These are phyloP conservation scores for Diabrotica virgifera DNA, from an alignment of 1,140 invertebrate species.

Conservation along the genomic window DNA sequence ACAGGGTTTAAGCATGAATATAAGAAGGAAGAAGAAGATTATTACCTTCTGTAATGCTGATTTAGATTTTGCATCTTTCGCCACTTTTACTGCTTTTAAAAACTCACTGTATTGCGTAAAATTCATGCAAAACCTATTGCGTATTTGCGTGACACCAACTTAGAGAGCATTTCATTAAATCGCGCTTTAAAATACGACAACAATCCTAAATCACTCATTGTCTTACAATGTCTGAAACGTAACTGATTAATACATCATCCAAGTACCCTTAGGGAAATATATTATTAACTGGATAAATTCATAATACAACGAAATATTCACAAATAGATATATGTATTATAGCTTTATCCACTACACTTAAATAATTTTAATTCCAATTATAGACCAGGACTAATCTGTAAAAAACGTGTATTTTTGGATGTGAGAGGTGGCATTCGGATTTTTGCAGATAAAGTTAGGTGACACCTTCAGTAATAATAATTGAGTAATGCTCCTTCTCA, in stretches of 20 bases:
- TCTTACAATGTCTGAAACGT: background rate
- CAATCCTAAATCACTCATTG: conserved; percentile 1
- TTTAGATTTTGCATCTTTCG: conserved; percentile 5
- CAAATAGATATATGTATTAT: too few relatives aligned
- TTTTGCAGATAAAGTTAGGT: too few relatives aligned
- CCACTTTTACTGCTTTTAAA: background rate
- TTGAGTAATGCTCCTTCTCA: too few relatives aligned
- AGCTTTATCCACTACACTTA: background rate
- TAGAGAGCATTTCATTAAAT: too few relatives aligned
- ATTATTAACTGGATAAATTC: background rate
- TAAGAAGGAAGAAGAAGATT: too few relatives aligned
- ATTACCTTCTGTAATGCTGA: background rate
- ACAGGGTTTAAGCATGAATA: too few relatives aligned
- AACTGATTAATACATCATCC: background rate
- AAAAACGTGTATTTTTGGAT: too few relatives aligned
- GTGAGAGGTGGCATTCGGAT: too few relatives aligned
- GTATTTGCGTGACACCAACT: background rate
- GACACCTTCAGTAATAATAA: too few relatives aligned
- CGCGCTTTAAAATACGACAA: background rate
- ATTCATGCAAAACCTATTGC: background rate
- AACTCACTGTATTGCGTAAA: conserved; percentile 7
- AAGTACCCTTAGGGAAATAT: background rate
- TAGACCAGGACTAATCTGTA: too few relatives aligned
- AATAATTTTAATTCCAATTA: conserved; percentile 6
- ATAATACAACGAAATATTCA: background rate